These are phyloP conservation scores for Drosophila ironensis DNA, from an alignment of 1,140 invertebrate genomes.

Conservation along the genomic window DNA sequence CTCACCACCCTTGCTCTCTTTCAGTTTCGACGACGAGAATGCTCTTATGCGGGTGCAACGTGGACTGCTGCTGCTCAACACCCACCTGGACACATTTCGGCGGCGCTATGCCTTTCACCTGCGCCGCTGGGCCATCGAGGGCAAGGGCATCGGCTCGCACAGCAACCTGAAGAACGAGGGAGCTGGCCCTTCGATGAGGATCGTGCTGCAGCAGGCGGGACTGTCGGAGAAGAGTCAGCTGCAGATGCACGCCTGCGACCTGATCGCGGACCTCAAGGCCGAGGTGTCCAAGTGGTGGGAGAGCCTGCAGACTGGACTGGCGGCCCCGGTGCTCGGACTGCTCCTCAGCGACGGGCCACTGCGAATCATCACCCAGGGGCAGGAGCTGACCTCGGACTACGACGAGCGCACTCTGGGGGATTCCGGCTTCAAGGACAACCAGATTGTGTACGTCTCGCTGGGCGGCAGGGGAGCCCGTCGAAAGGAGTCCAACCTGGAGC, in stretches of 20 bases:
- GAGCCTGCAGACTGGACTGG: conserved; percentile 69
- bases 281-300: conserved; percentile 94
- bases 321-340: conserved; percentile 83
- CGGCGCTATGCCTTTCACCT: conserved; percentile 93
- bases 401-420: conserved; percentile 95
- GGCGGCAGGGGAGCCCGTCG: conserved; percentile 90
- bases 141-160: conserved; percentile 88
- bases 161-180: conserved; percentile 84
- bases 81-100: conserved; percentile 95
- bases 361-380: conserved; percentile 95
- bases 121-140: conserved; percentile 91
- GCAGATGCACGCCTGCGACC: conserved; percentile 90
- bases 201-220: conserved; percentile 93
- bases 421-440: conserved; percentile 95
- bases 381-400: conserved; percentile 95
- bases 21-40: conserved; percentile 84
- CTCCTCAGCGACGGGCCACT: conserved; percentile 91
- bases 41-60: conserved; percentile 94
- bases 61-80: conserved; percentile 92
- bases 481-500: conserved; percentile 86
- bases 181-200: conserved; percentile 85
- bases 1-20: background rate
- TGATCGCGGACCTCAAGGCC: conserved; percentile 94
- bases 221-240: conserved; percentile 90
- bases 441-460: conserved; percentile 94